Evolutionary conservation across 2,888 invertebrate genomes (phyloP).

Genomic region (Nemurella pictetii): DNA sequence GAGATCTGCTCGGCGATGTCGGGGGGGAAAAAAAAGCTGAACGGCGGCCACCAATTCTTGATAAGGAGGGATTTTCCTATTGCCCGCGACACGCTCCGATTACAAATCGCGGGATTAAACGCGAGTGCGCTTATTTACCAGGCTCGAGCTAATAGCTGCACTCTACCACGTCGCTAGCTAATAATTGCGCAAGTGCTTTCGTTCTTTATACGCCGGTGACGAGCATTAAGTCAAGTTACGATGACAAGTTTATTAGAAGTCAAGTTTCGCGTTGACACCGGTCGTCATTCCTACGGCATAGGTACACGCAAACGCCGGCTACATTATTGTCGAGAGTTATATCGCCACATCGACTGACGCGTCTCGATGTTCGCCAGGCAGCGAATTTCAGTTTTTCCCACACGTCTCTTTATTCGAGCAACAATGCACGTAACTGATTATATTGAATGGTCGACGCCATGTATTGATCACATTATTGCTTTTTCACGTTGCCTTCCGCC

Average conservation of each 20-base stretch:
- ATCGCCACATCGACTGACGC: background rate
- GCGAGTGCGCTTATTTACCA: constrained; percentile 32
- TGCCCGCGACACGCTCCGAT: constrained; percentile 28
- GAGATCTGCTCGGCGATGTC: background rate
- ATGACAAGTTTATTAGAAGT: constrained; percentile 31
- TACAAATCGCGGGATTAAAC: constrained; percentile 33
- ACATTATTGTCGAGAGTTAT: background rate
- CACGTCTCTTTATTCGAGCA: constrained; percentile 17
- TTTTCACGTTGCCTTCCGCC: constrained; percentile 2
- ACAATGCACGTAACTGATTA: constrained; percentile 12
- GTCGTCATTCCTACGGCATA: background rate
- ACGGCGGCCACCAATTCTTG: constrained; percentile 31
- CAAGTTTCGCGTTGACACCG: constrained; percentile 25
- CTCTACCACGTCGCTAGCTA: constrained; percentile 16
- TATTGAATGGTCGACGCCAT: background rate
- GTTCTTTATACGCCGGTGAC: constrained; percentile 12
- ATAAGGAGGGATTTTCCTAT: constrained; percentile 29
- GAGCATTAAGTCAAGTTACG: constrained; percentile 27
- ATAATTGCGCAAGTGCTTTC: constrained; percentile 25
- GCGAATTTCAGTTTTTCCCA: constrained; percentile 19
- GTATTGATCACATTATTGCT: background rate
- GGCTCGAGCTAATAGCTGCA: constrained; percentile 15
- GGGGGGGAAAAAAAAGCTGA: background rate
- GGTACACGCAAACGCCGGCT: background rate
- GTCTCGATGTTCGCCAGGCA: background rate